These are phyloP conservation scores for Uromys caudimaculatus DNA, from an alignment of 2,797 vertebrate species.

Conservation along the genomic window DNA sequence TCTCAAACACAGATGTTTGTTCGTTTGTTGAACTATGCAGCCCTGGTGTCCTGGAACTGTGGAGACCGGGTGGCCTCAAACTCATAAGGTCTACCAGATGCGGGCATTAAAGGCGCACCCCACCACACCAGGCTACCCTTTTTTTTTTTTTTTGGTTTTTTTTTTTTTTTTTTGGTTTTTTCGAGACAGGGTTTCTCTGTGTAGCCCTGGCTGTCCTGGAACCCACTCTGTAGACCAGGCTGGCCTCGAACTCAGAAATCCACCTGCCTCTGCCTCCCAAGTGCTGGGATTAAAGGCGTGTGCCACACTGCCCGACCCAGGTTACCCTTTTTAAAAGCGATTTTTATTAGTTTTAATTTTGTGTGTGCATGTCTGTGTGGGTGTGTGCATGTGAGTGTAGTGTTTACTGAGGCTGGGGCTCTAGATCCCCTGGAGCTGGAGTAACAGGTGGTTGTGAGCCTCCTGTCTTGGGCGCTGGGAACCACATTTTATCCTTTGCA, in stretches of 20 bases:
- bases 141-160: background rate
- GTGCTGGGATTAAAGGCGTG: background rate
- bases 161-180: background rate
- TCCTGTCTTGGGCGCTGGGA: background rate
- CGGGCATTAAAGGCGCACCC: background rate
- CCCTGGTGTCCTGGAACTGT: background rate
- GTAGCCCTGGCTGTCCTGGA: background rate
- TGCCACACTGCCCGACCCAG: background rate
- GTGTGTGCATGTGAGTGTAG: too few relatives aligned
- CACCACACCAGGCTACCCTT: background rate
- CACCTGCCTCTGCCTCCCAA: background rate
- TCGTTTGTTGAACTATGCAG: background rate
- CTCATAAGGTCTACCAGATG: background rate
- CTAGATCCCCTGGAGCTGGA: background rate
- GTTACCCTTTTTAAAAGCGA: background rate
- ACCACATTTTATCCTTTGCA: background rate
- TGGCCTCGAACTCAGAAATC: background rate
- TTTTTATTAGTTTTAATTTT: background rate
- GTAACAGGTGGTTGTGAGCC: background rate
- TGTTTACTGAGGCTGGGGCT: background rate
- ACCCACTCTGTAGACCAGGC: background rate
- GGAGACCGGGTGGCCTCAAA: background rate
- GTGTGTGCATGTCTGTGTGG: background rate
- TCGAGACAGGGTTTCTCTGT: background rate
- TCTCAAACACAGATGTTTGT: background rate